Percentiles rank a stretch among this genome's conserved stretches.
Evolutionary conservation across 1,140 invertebrate genomes (phyloP).

Genomic region (Aphis craccivora): DNA sequence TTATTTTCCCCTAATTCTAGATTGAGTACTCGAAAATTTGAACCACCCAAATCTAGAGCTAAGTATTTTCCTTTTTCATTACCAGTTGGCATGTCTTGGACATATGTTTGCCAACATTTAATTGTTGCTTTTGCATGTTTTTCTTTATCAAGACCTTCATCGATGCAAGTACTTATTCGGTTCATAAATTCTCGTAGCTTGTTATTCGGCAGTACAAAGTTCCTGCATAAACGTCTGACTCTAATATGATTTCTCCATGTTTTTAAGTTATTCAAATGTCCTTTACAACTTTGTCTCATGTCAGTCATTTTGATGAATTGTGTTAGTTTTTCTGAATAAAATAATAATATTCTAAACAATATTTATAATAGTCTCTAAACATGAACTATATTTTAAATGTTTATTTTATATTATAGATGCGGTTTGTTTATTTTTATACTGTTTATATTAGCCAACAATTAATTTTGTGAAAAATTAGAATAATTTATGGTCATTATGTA

Average conservation of each 20-base stretch:
- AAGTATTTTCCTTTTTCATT: slow-evolving; percentile 75
- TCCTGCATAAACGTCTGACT: slow-evolving; percentile 23
- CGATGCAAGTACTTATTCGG: slow-evolving; percentile 77
- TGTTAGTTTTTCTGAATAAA: not conserved
- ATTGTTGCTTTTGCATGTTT: slow-evolving; percentile 79
- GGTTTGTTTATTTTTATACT: not conserved
- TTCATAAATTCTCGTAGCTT: slow-evolving; percentile 59
- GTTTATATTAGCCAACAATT: slow-evolving; percentile 18
- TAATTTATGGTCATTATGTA: too few relatives aligned
- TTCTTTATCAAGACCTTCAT: slow-evolving; percentile 78
- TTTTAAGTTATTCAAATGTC: not conserved
- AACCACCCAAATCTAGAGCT: slow-evolving; percentile 81
- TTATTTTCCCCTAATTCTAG: slow-evolving; percentile 69
- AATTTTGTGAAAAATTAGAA: not conserved
- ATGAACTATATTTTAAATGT: not conserved
- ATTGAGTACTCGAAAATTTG: slow-evolving; percentile 80
- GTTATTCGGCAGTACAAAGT: not conserved
- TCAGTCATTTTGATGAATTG: not conserved
- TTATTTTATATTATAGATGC: not conserved
- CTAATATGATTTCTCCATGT: slow-evolving; percentile 25
- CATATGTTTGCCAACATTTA: slow-evolving; percentile 94
- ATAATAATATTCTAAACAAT: not conserved
- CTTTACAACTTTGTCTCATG: not conserved
- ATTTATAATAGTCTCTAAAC: not conserved
- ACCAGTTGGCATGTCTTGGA: slow-evolving; percentile 71